Evolutionary conservation across 2,888 invertebrate species (phyloP).

Genomic region (Campoletis raptor): DNA sequence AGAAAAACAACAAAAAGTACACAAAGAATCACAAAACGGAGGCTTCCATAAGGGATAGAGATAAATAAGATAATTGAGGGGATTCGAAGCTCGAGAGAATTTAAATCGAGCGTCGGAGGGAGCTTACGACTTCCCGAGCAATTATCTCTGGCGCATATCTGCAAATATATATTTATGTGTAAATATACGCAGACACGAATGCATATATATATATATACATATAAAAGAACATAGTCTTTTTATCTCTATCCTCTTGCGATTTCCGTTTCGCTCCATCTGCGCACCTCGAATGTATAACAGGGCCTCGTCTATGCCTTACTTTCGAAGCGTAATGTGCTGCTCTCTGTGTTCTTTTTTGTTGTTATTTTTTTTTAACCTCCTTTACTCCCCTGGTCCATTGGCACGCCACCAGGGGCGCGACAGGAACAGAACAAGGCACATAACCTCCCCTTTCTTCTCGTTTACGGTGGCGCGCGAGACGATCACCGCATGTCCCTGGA

Average conservation of each 20-base stretch:
- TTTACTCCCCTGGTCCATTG: conserved; percentile 56
- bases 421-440: conserved; percentile 43
- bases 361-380: conserved; percentile 46
- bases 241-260: conserved; percentile 41
- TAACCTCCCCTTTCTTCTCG: conserved; percentile 51
- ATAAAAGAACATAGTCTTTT: conserved; percentile 19
- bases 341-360: conserved; percentile 20
- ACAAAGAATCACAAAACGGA: background rate
- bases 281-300: conserved; percentile 26
- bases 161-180: conserved; percentile 14
- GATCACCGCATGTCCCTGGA: conserved; percentile 76
- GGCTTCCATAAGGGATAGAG: conserved; percentile 24
- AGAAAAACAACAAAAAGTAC: background rate
- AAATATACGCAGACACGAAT: background rate
- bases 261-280: conserved; percentile 49
- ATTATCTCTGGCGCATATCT: conserved; percentile 51
- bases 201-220: conserved; percentile 15
- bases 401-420: conserved; percentile 43
- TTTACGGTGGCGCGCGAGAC: conserved; percentile 50
- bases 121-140: conserved; percentile 48
- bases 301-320: conserved; percentile 53
- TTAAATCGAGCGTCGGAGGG: conserved; percentile 43
- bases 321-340: conserved; percentile 50
- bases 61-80: conserved; percentile 51
- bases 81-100: conserved; percentile 44